Evolutionary conservation across 37 sponge, comb jelly and placozoan species (phyloP).

Genomic region (Cliona cf. orientalis): DNA sequence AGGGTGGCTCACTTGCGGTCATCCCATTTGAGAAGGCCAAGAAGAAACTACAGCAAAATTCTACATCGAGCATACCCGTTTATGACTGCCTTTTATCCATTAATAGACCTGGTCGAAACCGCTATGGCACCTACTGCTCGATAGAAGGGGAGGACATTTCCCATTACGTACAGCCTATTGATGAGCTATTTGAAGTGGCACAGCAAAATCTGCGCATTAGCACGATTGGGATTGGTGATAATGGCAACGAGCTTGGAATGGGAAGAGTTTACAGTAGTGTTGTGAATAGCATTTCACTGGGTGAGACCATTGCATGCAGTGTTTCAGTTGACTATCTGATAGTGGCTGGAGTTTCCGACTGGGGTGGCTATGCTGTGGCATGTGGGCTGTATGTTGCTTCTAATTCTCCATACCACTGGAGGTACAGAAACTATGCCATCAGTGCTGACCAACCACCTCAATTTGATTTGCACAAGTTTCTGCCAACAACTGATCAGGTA

Average conservation of each 20-base stretch:
- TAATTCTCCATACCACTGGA: conserved; percentile 75
- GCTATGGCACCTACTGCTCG: conserved; percentile 75
- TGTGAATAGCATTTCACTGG: conserved; percentile 33
- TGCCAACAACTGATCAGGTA: conserved; percentile 74
- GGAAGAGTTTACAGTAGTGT: conserved; percentile 74
- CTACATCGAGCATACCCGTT: neutral
- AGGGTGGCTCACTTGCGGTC: conserved; percentile 10
- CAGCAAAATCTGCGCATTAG: conserved; percentile 14
- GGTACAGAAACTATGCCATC: conserved; percentile 74
- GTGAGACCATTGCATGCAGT: conserved; percentile 61
- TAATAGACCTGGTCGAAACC: conserved; percentile 73
- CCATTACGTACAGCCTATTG: conserved; percentile 60
- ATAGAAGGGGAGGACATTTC: conserved; percentile 75
- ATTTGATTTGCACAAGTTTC: conserved; percentile 1
- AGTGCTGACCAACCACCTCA: conserved; percentile 30
- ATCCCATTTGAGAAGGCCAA: conserved; percentile 14
- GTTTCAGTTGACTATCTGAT: conserved; percentile 67
- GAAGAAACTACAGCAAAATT: neutral
- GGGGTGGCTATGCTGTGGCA: conserved; percentile 91
- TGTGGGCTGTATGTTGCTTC: conserved; percentile 70
- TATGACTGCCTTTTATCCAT: conserved; percentile 87
- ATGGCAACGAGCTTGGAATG: conserved; percentile 96
- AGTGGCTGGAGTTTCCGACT: conserved; percentile 89
- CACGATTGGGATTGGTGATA: conserved; percentile 91
- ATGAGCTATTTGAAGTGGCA: conserved; percentile 67